These are phyloP conservation scores for Panulirus ornatus DNA, from an alignment of 1,140 invertebrate genomes.

Conservation along the genomic window DNA sequence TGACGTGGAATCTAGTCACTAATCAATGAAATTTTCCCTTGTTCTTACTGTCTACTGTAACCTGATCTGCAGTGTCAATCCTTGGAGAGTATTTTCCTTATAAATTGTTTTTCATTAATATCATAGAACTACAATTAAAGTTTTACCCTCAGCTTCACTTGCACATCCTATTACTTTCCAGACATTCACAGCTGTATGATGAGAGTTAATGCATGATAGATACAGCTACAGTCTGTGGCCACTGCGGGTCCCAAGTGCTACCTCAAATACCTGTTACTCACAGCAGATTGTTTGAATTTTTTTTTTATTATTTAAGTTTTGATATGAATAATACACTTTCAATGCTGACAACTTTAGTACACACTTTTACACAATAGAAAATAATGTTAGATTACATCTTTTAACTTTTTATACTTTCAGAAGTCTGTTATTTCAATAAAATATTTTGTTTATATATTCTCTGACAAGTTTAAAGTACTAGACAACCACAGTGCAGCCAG, in stretches of 20 bases:
- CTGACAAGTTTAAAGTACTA: background rate
- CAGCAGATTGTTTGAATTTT: background rate
- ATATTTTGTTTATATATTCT: background rate
- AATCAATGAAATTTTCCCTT: background rate
- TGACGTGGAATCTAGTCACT: conserved; percentile 35
- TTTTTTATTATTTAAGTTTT: background rate
- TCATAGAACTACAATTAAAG: conserved; percentile 14
- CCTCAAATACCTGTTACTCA: background rate
- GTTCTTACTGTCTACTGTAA: conserved; percentile 32
- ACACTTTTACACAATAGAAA: background rate
- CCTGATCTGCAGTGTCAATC: conserved; percentile 39
- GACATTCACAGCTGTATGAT: conserved; percentile 18
- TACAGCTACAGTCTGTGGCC: conserved; percentile 21
- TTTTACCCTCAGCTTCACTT: conserved; percentile 19
- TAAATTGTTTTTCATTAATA: conserved; percentile 1
- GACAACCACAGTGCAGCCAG: background rate
- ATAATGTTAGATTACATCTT: background rate
- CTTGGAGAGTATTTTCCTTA: background rate
- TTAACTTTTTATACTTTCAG: background rate
- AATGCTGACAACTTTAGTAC: background rate
- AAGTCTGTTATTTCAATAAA: background rate
- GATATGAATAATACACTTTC: background rate
- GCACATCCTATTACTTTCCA: conserved; percentile 40
- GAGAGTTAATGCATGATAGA: conserved; percentile 43
- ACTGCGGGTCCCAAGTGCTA: background rate